A percentile compares a stretch with the other conserved stretches of the same genome.
These are phyloP conservation scores for Aromia moschata DNA, from an alignment of 2,888 invertebrate species.

Conservation along the genomic window DNA sequence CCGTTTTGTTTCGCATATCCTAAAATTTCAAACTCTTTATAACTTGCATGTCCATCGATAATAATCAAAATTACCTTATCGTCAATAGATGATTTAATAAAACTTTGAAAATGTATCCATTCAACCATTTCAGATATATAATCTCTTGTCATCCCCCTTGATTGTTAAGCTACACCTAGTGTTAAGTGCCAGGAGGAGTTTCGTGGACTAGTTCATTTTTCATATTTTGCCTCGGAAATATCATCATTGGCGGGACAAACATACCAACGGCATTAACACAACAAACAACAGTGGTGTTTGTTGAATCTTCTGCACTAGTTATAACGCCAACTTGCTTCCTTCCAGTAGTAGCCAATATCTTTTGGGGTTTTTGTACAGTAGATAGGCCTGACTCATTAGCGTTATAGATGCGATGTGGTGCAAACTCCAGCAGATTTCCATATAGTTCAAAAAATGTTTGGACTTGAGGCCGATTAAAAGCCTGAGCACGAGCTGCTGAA, in stretches of 20 bases:
- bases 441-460: background rate
- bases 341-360: background rate
- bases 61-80: background rate
- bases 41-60: background rate
- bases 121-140: background rate
- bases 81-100: background rate
- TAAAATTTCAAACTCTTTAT: too few species aligned
- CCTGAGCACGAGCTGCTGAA: slow-evolving; percentile 6
- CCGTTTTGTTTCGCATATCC: too few species aligned
- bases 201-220: background rate
- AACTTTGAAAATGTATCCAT: background rate
- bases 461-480: slow-evolving; percentile 5
- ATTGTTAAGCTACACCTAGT: background rate
- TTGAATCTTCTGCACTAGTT: background rate
- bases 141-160: background rate
- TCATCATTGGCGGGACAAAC: background rate
- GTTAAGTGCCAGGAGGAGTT: background rate
- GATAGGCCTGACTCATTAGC: background rate
- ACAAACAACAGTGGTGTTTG: slow-evolving; percentile 6
- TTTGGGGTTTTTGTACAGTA: background rate
- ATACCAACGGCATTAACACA: slow-evolving; percentile 6
- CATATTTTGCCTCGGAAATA: slow-evolving; percentile 11
- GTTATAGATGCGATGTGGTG: background rate
- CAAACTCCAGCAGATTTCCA: background rate
- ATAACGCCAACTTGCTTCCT: slow-evolving; percentile 4